Evolutionary conservation across 2,888 invertebrate genomes (phyloP).

Genomic region (Unio delphinus): DNA sequence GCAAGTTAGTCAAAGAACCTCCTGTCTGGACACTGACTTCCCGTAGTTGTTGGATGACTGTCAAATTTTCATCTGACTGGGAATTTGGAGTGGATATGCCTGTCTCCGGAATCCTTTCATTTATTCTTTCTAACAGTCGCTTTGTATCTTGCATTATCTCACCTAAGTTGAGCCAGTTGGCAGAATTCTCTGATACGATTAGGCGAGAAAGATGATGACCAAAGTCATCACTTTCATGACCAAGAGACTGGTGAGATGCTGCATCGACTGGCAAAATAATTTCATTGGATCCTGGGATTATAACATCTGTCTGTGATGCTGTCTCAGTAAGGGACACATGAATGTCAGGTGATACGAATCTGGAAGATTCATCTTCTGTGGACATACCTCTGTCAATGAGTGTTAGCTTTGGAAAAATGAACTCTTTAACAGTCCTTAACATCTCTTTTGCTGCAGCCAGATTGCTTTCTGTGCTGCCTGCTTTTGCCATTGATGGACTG

Average conservation of each 20-base stretch:
- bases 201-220: slow-evolving; percentile 16
- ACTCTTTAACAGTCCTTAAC: slow-evolving; percentile 28
- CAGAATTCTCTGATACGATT: slow-evolving; percentile 36
- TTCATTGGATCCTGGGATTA: slow-evolving; percentile 13
- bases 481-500: too few relatives aligned
- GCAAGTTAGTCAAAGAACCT: slow-evolving; percentile 35
- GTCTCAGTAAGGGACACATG: slow-evolving; percentile 29
- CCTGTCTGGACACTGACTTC: slow-evolving; percentile 47
- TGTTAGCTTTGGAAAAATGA: slow-evolving; percentile 25
- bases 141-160: slow-evolving; percentile 53
- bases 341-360: slow-evolving; percentile 26
- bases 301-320: background rate
- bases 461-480: too few relatives aligned
- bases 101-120: slow-evolving; percentile 35
- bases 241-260: slow-evolving; percentile 38
- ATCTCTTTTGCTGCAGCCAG: slow-evolving; percentile 15
- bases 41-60: slow-evolving; percentile 19
- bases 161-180: slow-evolving; percentile 49
- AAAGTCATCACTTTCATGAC: slow-evolving; percentile 31
- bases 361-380: slow-evolving; percentile 15
- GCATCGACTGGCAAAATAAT: slow-evolving; percentile 33
- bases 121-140: slow-evolving; percentile 39
- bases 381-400: slow-evolving; percentile 28
- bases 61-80: slow-evolving; percentile 31
- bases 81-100: slow-evolving; percentile 16